Conservation (phyloP, 1,140 invertebrate species). For the Physella acuta region DNA sequence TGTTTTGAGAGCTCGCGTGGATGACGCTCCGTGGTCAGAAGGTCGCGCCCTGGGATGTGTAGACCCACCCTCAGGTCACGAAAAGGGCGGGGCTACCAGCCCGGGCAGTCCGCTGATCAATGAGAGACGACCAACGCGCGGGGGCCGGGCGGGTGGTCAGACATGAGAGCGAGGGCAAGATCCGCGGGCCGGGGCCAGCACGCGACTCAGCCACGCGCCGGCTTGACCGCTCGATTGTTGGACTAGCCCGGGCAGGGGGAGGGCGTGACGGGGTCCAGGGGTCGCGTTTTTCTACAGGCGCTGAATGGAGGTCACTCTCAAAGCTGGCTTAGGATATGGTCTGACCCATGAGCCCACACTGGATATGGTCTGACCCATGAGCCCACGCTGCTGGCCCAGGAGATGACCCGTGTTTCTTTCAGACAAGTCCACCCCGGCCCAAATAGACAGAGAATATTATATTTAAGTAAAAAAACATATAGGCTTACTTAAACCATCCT, state of each 20-base stretch:
- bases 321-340: too few relatives aligned
- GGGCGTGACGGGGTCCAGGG: background rate
- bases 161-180: background rate
- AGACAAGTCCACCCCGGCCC: too few relatives aligned
- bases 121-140: constrained; percentile 4
- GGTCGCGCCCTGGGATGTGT: background rate
- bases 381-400: too few relatives aligned
- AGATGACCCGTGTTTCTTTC: too few relatives aligned
- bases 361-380: too few relatives aligned
- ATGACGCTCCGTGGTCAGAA: constrained; percentile 17
- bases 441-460: too few relatives aligned
- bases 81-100: constrained; percentile 3
- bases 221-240: constrained; percentile 2
- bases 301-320: too few relatives aligned
- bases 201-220: constrained; percentile 3
- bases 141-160: constrained; percentile 4
- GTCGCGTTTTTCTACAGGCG: too few relatives aligned
- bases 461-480: too few relatives aligned
- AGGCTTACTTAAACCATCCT: too few relatives aligned
- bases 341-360: too few relatives aligned
- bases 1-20: too few relatives aligned
- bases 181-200: background rate
- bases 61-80: background rate
- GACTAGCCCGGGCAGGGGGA: background rate
- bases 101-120: background rate